phyloP scores from a whole-genome alignment of 2,888 invertebrate species.

The Odontomyia ornata region DNA sequence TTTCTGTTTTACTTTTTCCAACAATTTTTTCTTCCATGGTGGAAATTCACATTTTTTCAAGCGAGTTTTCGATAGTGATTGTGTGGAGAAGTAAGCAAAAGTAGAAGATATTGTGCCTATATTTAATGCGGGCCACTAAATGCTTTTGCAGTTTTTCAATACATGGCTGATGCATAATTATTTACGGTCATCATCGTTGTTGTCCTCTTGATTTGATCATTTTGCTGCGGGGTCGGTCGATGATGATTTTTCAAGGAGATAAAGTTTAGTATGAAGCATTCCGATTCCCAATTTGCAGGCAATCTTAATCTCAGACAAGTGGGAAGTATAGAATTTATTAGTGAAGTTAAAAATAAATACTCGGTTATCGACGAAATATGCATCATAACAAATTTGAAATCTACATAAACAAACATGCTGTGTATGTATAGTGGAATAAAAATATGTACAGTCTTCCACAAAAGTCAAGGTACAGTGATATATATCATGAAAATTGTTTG shows the following conservation, averaged over 20 bases:
- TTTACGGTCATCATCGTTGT: neutral
- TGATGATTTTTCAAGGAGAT: neutral
- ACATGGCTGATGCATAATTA: slow-evolving; percentile 24
- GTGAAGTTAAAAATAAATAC: slow-evolving; percentile 26
- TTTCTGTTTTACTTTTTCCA: slow-evolving; percentile 30
- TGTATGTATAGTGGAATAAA: too few species aligned
- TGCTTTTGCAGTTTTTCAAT: slow-evolving; percentile 4
- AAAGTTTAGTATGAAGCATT: neutral
- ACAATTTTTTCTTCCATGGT: neutral
- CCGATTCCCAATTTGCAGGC: neutral
- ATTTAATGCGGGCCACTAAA: slow-evolving; percentile 29
- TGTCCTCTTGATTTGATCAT: neutral
- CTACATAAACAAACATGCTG: too few species aligned
- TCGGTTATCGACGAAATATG: neutral
- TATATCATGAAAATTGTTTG: too few species aligned
- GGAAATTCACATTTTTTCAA: neutral
- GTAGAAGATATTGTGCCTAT: neutral
- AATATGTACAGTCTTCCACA: too few species aligned
- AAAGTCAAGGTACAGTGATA: too few species aligned
- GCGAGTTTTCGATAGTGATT: slow-evolving; percentile 20
- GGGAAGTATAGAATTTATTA: slow-evolving; percentile 39
- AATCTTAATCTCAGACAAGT: slow-evolving; percentile 28
- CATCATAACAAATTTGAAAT: neutral
- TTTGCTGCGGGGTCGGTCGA: neutral
- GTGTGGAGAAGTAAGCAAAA: neutral